Evolutionary conservation across 2,888 invertebrate species (phyloP), one percentile per base, ranked within the genome.

Genomic region (Callimorpha dominula): DNA sequence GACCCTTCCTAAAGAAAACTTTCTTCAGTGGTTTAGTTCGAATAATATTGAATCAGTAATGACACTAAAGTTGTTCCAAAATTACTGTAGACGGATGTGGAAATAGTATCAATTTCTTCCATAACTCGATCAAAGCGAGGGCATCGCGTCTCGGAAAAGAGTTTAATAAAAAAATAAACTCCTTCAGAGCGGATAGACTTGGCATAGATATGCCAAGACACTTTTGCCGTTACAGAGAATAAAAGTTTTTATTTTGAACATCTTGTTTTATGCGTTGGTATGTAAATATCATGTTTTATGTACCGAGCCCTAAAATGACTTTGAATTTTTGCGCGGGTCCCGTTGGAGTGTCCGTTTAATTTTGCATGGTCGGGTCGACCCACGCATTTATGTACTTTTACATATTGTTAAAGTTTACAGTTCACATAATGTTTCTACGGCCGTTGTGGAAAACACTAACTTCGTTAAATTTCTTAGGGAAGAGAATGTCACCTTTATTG

Each of bases 341-440:
- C 77, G 76, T 75, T 65, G 74, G 72, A 73, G 31, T 71, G 78
- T 77, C 74, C 81, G 82, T 82, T 88, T 82, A 88, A 87, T 86
- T 81, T 88, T 87, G 83, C 84, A 88, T 71, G 76, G 77, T 72
- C 73, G 79, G 74, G 79, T 71, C 78, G 71, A 71, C 81, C 78
- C 75, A 77, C 79, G 71, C 73, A 72, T 82, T 82, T 78, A 80
- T 79, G 76, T 85, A 77, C 77, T 78, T n/a, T 78, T 82, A 80
- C 80, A 84, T 85, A 81, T 81, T 83, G 78, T 80, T 80, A 73
- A 82, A 83, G 80, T 86, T 84, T 76, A 77, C 71, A 69, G 72
- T 71, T 66, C 70, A 31, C 68, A 66, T 75, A 72, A 76, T 77
- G 72, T 75, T 82, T 43, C 73, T 68, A 72, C 74, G 71, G 52